Percentiles rank a stretch among this genome's conserved stretches.
Evolutionary conservation across 2,113 vertebrate species (phyloP).

Genomic region (Thymallus thymallus): DNA sequence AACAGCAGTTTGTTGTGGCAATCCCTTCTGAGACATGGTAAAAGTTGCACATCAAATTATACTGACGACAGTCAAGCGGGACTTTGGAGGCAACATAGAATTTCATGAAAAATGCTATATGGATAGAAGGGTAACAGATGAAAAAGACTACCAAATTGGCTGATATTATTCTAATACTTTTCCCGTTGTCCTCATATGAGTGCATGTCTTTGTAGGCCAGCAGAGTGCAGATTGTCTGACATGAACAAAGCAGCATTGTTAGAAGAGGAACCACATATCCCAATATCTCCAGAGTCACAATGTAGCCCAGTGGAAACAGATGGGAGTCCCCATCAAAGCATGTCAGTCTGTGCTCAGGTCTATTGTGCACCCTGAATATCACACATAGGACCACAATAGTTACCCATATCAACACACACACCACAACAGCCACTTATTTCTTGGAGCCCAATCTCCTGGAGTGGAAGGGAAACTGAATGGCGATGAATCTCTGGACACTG

Average conservation of each 20-base stretch:
- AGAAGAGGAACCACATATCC: conserved; percentile 17
- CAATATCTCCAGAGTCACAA: not conserved
- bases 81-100: not conserved
- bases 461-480: not conserved
- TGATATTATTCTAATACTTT: not conserved
- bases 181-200: not conserved
- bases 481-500: conserved; percentile 16
- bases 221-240: conserved; percentile 1
- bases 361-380: not conserved
- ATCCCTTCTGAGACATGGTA: not conserved
- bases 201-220: not conserved
- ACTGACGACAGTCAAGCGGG: not conserved
- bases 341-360: not conserved
- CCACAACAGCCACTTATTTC: not conserved
- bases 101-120: not conserved
- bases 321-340: not conserved
- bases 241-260: conserved; percentile 10
- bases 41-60: not conserved
- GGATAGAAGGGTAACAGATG: conserved; percentile 14
- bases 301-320: not conserved
- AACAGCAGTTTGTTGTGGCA: conserved; percentile 20
- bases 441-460: not conserved
- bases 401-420: conserved; percentile 18
- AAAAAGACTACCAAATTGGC: conserved; percentile 21
- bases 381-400: not conserved